Percentiles rank a stretch among this genome's conserved stretches.
Evolutionary conservation across 2,797 vertebrate species (phyloP).

Genomic region (Pantherophis alleghaniensis): DNA sequence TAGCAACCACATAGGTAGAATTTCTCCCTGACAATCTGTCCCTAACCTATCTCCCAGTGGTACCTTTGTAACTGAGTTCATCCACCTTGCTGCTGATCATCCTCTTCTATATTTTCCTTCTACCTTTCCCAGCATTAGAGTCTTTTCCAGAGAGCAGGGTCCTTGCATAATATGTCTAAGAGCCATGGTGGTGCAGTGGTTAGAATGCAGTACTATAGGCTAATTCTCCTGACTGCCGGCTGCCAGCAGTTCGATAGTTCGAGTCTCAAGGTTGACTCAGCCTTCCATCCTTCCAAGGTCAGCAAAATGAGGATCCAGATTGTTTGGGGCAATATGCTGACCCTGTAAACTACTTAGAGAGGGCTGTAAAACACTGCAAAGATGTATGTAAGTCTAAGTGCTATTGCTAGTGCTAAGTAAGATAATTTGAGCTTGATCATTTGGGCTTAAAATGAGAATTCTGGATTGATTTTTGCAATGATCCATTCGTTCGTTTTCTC

Average conservation of each 20-base stretch:
- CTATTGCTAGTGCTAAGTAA: background rate
- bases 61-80: background rate
- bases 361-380: too few relatives aligned
- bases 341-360: too few relatives aligned
- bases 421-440: background rate
- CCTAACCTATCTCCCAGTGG: background rate
- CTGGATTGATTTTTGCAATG: background rate
- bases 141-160: background rate
- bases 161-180: too few relatives aligned
- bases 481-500: background rate
- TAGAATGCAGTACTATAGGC: too few relatives aligned
- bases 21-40: background rate
- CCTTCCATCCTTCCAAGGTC: too few relatives aligned
- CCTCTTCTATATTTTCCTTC: background rate
- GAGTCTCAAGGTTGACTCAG: too few relatives aligned
- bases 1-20: background rate
- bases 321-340: too few relatives aligned
- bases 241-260: too few relatives aligned
- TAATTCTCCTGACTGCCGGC: too few relatives aligned
- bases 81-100: background rate
- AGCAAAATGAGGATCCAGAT: too few relatives aligned
- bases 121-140: background rate
- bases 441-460: background rate
- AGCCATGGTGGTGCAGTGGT: too few relatives aligned
- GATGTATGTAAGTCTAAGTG: too few relatives aligned